Conservation (phyloP, 2,113 vertebrate species). For the Delphinus delphis region DNA sequence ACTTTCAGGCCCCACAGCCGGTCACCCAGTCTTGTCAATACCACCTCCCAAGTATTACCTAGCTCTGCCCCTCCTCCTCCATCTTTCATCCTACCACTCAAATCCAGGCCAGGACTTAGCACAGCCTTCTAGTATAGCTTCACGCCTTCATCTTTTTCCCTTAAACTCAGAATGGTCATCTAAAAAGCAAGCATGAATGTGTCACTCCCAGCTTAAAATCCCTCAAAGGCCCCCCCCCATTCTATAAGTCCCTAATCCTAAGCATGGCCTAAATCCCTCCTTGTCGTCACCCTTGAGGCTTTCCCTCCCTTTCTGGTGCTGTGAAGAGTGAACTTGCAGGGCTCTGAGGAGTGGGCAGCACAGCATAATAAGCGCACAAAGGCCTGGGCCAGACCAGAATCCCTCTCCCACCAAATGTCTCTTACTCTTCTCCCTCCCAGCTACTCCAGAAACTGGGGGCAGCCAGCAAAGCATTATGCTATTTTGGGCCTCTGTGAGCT, state of each 20-base stretch:
- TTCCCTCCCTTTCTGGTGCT: background rate
- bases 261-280: background rate
- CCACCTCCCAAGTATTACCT: background rate
- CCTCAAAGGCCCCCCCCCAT: background rate
- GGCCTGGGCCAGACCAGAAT: background rate
- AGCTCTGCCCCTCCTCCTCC: background rate
- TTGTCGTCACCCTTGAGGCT: background rate
- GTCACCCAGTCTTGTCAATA: background rate
- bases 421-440: background rate
- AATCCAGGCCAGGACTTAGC: background rate
- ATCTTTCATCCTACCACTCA: background rate
- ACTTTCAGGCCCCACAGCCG: background rate
- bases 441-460: background rate
- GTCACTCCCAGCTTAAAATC: background rate
- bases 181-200: background rate
- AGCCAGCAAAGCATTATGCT: background rate
- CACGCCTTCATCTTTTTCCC: background rate
- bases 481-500: background rate
- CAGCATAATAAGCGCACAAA: background rate
- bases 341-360: background rate
- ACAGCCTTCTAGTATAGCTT: background rate
- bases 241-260: background rate
- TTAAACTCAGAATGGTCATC: background rate
- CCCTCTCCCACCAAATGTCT: slow-evolving; percentile 24
- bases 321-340: background rate